These are phyloP conservation scores for Todus mexicanus DNA, from an alignment of 2,797 vertebrate genomes.

Conservation along the genomic window DNA sequence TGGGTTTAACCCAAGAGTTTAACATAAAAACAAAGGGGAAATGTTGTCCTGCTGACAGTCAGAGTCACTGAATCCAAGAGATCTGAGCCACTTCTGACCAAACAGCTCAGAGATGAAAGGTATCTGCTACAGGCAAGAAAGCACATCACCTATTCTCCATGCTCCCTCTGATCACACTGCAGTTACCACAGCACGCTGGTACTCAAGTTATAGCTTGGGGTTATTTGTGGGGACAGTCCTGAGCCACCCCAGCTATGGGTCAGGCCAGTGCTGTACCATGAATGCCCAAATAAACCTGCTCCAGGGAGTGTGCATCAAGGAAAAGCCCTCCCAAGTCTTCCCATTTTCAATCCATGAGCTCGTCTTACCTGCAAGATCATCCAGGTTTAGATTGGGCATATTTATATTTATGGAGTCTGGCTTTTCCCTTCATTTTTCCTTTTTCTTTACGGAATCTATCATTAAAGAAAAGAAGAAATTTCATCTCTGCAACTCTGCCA, in stretches of 20 bases:
- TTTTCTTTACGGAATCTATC: background rate
- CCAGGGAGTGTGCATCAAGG: rapidly evolving
- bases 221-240: background rate
- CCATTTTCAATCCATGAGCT: background rate
- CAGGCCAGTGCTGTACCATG: background rate
- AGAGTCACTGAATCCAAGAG: background rate
- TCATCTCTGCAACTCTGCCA: background rate
- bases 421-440: background rate
- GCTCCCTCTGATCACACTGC: background rate
- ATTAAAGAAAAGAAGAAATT: background rate
- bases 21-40: background rate
- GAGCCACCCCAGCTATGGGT: background rate
- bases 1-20: background rate
- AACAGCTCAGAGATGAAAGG: background rate
- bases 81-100: background rate
- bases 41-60: background rate
- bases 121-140: background rate
- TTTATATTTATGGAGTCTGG: background rate
- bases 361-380: background rate
- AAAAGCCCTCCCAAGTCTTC: background rate
- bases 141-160: background rate
- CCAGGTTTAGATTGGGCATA: background rate
- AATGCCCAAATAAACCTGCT: background rate
- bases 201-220: rapidly evolving
- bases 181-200: background rate